Conservation (phyloP, 2,797 vertebrate species). For the Adelosebastes latens region DNA sequence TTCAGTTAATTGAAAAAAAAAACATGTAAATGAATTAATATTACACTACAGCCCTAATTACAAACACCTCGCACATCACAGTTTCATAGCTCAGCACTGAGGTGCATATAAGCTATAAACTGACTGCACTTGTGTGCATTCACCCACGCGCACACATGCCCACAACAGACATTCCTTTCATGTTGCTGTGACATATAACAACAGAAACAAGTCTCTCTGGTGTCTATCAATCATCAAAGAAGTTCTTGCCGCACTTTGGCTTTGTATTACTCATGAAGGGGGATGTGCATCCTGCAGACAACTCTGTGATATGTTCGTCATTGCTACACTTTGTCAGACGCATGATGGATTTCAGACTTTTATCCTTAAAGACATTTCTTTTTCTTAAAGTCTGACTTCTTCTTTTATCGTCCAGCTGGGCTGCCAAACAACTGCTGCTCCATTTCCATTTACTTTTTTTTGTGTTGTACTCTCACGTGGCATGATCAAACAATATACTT, state of each 20-base stretch:
- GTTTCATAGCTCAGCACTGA: background rate
- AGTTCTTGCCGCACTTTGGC: slow-evolving; percentile 37
- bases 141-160: slow-evolving; percentile 5
- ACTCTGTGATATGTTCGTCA: slow-evolving; percentile 47
- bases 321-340: slow-evolving; percentile 50
- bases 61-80: slow-evolving; percentile 14
- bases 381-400: slow-evolving; percentile 11
- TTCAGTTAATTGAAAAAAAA: background rate
- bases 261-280: slow-evolving; percentile 63
- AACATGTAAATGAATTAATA: background rate
- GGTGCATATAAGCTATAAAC: background rate
- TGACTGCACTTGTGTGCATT: background rate
- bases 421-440: slow-evolving; percentile 18
- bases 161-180: slow-evolving; percentile 42
- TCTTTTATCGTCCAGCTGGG: slow-evolving; percentile 50
- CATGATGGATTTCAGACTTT: slow-evolving; percentile 56
- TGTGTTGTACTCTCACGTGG: background rate
- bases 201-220: slow-evolving; percentile 46
- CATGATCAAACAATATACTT: slow-evolving; percentile 18
- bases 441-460: slow-evolving; percentile 10
- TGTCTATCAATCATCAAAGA: slow-evolving; percentile 64
- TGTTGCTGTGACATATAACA: slow-evolving; percentile 43
- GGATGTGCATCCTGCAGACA: slow-evolving; percentile 54
- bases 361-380: slow-evolving; percentile 33
- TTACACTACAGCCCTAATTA: slow-evolving; percentile 3